Conservation (phyloP, 2,113 vertebrate genomes). For the Nothobranchius kuhntae region DNA sequence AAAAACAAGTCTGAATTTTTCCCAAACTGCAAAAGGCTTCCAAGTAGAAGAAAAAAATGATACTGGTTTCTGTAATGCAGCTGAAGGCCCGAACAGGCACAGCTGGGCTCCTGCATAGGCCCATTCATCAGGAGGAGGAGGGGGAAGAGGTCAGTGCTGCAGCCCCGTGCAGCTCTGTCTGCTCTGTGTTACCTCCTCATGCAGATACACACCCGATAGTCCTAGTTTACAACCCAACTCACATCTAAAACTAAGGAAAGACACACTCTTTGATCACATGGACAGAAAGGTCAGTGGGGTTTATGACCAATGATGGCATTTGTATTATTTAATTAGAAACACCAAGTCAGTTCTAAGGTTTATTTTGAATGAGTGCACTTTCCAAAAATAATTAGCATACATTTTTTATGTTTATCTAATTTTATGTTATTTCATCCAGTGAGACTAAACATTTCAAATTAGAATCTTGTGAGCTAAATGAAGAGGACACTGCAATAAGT, state of each 20-base stretch:
- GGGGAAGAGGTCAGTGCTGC: conserved; percentile 81
- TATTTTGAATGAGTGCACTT: too few species aligned
- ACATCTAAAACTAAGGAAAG: not conserved
- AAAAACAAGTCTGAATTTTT: too few species aligned
- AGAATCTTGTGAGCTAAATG: not conserved
- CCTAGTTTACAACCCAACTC: not conserved
- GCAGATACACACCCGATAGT: too few species aligned
- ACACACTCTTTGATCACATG: not conserved
- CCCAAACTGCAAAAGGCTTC: too few species aligned
- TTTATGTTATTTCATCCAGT: too few species aligned
- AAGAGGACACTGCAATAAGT: not conserved
- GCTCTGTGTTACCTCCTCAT: conserved; percentile 11
- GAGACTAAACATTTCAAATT: too few species aligned
- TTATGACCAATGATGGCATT: not conserved
- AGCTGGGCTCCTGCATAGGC: conserved; percentile 63
- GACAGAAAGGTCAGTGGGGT: not conserved
- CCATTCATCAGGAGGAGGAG: conserved; percentile 67
- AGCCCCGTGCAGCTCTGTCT: not conserved
- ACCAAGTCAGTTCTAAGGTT: too few species aligned
- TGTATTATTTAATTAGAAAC: too few species aligned
- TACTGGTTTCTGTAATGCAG: conserved; percentile 72
- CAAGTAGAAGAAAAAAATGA: too few species aligned
- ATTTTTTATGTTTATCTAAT: not conserved
- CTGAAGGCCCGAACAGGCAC: conserved; percentile 86
- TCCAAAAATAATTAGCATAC: too few species aligned